Evolutionary conservation across 2,113 vertebrate species (phyloP).

Genomic region (Chlorocebus sabaeus): DNA sequence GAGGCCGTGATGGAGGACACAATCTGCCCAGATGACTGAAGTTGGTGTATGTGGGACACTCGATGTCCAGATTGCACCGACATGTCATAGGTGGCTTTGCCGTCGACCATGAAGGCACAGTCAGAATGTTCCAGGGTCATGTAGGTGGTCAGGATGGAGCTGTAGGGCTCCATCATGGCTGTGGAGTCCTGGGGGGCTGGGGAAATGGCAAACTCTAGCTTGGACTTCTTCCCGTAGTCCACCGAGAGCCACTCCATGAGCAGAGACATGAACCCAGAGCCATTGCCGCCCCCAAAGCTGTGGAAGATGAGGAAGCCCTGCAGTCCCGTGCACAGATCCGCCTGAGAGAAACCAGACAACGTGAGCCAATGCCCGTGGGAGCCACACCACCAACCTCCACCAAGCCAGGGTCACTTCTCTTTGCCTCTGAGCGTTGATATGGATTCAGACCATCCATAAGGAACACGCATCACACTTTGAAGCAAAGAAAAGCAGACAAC

Average conservation of each 20-base stretch:
- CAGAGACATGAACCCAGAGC: constrained; percentile 80
- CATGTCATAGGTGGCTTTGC: constrained; percentile 82
- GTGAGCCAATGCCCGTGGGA: rapidly evolving
- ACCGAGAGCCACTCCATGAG: constrained; percentile 84
- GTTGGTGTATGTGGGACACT: constrained; percentile 81
- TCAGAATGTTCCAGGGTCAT: constrained; percentile 89
- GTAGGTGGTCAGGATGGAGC: constrained; percentile 89
- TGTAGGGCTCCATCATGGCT: constrained; percentile 82
- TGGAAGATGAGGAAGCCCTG: constrained; percentile 83
- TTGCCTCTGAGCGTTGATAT: neutral
- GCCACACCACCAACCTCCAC: neutral
- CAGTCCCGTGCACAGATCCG: constrained; percentile 79
- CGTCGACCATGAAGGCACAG: constrained; percentile 84
- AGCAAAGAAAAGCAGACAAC: no score
- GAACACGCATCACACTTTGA: rapidly evolving
- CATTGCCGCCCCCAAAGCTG: constrained; percentile 80
- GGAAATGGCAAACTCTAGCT: constrained; percentile 81
- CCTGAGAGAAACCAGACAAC: neutral
- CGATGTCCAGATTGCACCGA: constrained; percentile 80
- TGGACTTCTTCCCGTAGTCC: constrained; percentile 82
- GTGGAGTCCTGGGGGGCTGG: constrained; percentile 83
- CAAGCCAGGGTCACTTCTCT: neutral
- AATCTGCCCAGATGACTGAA: constrained; percentile 82
- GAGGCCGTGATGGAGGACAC: constrained; percentile 83
- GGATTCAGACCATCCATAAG: no score